These are phyloP conservation scores for Tokudaia muenninki DNA, from an alignment of 2,797 vertebrate species.

Conservation along the genomic window DNA sequence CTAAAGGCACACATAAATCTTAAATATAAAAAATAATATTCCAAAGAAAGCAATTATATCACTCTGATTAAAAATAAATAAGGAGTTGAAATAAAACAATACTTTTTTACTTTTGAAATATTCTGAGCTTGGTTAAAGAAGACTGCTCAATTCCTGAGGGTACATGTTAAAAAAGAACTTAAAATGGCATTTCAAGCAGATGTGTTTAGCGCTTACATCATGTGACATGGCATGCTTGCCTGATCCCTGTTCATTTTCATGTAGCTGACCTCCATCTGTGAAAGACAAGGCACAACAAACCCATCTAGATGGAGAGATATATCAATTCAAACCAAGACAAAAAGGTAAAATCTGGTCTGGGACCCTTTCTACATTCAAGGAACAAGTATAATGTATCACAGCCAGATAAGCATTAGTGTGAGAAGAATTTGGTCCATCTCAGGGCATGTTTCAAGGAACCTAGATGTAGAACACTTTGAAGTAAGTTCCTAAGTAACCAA, in stretches of 20 bases:
- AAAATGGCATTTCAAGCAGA: not conserved
- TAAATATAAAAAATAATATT: constrained; percentile 11
- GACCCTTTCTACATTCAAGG: not conserved
- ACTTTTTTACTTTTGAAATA: not conserved
- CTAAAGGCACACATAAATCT: not conserved
- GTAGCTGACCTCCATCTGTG: not conserved
- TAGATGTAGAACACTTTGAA: not conserved
- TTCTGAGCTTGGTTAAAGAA: not conserved
- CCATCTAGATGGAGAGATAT: not conserved
- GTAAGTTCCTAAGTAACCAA: not conserved
- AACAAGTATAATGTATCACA: not conserved
- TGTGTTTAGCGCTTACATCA: not conserved
- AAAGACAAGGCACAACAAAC: not conserved
- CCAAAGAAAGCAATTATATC: not conserved
- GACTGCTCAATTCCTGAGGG: not conserved
- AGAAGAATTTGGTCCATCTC: not conserved
- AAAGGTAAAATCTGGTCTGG: not conserved
- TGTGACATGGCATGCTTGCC: not conserved
- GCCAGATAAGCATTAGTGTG: not conserved
- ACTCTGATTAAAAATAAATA: not conserved
- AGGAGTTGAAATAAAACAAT: not conserved
- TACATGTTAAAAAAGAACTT: not conserved
- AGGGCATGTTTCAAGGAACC: not conserved
- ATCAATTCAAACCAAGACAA: not conserved
- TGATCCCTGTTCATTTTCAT: not conserved